Evolutionary conservation across 1,140 invertebrate genomes (phyloP), one percentile per base, ranked within the genome.

Genomic region (Drosophila cardini): DNA sequence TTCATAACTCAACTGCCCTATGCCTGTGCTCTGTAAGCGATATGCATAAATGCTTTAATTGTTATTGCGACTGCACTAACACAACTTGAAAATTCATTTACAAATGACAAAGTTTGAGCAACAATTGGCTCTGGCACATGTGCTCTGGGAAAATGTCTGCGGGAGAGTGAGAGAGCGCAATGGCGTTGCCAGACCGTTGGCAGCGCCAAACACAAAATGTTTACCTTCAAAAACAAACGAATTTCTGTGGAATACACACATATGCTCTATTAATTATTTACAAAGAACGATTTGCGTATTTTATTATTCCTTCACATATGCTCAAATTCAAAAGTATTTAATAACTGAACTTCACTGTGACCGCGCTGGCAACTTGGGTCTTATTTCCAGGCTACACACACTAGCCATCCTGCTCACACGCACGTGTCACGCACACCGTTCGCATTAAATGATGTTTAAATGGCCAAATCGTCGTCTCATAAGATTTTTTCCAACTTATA

Each of bases 401-500:
- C 40, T 50, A 42, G 64, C 36, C 40, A 15, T 86, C 83, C 18
- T 53, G 46, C 65, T 86, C 64, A 21, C 26, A 76, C 79, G 30
- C 57, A 76, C 52, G 48, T 62, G 36, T 46, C 36, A 26, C n/a
- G 9, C 18, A 32, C 30, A 76, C 2, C 9, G 10, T 42, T 78
- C 32, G 52, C 52, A 46, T 43, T 36, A 58, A 26, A 60, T 50
- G 38, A 53, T 75, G 42, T 65, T 45, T 72, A 55, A 72, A 57
- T 79, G 67, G 60, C 60, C 58, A 71, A 85, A 53, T 56, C 61
- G 78, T 85, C 61, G 75, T 80, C 72, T 55, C 82, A 67, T 70
- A 72, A 68, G 52, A 77, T 89, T 74, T 83, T 79, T 69, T 80
- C 77, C 79, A 82, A 77, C 77, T 86, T 77, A 83, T 80, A 87